Conservation (phyloP, 2,888 invertebrate genomes). For the Eurois occulta region DNA sequence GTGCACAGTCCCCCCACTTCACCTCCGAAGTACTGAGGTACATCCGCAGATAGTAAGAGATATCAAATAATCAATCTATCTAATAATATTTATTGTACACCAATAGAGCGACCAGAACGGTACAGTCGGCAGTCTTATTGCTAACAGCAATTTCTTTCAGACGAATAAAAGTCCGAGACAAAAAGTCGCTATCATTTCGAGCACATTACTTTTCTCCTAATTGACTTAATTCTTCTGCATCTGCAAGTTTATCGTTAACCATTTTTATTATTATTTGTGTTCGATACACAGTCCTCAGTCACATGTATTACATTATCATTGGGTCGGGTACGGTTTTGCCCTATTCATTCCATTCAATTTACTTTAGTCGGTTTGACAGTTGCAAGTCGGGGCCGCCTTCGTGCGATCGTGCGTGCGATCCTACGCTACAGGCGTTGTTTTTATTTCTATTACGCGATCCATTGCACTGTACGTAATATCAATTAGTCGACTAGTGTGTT, state of each 20-base stretch:
- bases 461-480: constrained; percentile 21
- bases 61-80: not conserved
- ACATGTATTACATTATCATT: constrained; percentile 46
- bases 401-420: constrained; percentile 80
- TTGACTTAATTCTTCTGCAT: not conserved
- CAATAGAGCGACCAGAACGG: not conserved
- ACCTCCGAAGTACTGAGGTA: not conserved
- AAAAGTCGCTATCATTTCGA: not conserved
- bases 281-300: constrained; percentile 9
- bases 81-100: not conserved
- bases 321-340: constrained; percentile 40
- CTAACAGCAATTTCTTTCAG: not conserved
- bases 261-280: constrained; percentile 29
- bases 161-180: not conserved
- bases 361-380: constrained; percentile 75
- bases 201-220: not conserved
- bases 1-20: not conserved
- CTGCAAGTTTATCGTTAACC: not conserved
- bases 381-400: constrained; percentile 68
- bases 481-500: constrained; percentile 24
- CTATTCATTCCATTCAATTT: constrained; percentile 57
- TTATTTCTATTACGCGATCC: constrained; percentile 47
- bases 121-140: not conserved
- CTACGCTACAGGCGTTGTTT: constrained; percentile 49
- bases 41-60: not conserved